Conservation (phyloP, 2,888 invertebrate species). For the Augiades crinisus region DNA sequence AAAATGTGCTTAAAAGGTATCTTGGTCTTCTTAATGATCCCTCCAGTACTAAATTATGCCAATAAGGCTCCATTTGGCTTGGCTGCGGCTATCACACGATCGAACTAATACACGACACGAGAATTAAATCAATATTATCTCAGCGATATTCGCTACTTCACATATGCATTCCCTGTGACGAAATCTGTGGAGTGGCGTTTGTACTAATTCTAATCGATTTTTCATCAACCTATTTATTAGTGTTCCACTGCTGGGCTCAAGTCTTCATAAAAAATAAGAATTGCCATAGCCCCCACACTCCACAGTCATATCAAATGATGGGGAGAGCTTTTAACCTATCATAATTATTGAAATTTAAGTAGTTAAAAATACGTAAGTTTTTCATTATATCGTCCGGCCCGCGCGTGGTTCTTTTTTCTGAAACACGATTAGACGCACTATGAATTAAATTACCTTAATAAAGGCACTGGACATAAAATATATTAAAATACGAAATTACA, state of each 20-base stretch:
- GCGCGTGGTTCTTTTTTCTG: no score
- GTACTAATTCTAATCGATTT: not conserved
- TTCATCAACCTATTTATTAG: no score
- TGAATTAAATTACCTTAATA: no score
- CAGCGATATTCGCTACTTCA: constrained; percentile 37
- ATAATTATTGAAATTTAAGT: no score
- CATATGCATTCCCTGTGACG: constrained; percentile 36
- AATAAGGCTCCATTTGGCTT: constrained; percentile 23
- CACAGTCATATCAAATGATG: no score
- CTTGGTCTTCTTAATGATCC: constrained; percentile 16
- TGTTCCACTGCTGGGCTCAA: no score
- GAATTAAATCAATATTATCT: constrained; percentile 49
- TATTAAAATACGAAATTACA: not conserved
- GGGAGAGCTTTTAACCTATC: no score
- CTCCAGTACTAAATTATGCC: constrained; percentile 20
- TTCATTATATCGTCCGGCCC: no score
- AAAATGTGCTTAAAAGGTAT: constrained; percentile 16
- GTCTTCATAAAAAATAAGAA: not conserved
- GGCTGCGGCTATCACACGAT: constrained; percentile 31
- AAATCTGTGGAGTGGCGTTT: constrained; percentile 33
- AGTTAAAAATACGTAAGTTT: no score
- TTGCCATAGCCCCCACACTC: no score
- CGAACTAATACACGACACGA: constrained; percentile 34
- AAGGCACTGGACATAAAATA: no score
- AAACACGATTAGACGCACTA: no score